A percentile compares a stretch with the other conserved stretches of the same genome.
These are phyloP conservation scores for Cyclargus thomasi DNA, from an alignment of 1,140 invertebrate species.

Conservation along the genomic window DNA sequence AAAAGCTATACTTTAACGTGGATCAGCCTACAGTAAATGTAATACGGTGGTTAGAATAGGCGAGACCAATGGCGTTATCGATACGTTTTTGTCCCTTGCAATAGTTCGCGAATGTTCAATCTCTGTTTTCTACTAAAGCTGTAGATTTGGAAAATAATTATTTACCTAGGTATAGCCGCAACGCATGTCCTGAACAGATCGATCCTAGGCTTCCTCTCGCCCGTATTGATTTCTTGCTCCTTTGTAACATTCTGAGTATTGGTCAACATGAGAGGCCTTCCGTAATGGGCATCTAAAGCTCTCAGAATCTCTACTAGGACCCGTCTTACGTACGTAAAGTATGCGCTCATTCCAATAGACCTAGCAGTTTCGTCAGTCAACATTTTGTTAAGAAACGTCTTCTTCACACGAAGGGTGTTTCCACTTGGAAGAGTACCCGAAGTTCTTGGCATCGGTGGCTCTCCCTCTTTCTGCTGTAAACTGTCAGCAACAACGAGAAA, in stretches of 20 bases:
- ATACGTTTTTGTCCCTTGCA: neutral
- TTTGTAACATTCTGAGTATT: slow-evolving; percentile 97
- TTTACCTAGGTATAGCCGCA: slow-evolving; percentile 91
- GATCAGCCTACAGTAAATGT: no score
- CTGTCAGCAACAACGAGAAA: slow-evolving; percentile 99
- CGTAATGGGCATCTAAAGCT: slow-evolving; percentile 97
- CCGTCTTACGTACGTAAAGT: slow-evolving; percentile 95
- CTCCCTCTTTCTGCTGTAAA: slow-evolving; percentile 98
- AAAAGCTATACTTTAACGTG: no score
- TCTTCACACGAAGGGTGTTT: slow-evolving; percentile 95
- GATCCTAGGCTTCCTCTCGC: slow-evolving; percentile 98
- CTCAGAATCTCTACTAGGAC: slow-evolving; percentile 97
- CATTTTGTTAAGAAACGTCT: slow-evolving; percentile 97
- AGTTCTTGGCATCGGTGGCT: slow-evolving; percentile 97
- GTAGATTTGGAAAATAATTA: no score
- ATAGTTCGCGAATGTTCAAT: no score
- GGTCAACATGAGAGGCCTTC: slow-evolving; percentile 95
- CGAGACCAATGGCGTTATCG: no score
- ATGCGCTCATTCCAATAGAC: slow-evolving; percentile 96
- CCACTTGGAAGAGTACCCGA: slow-evolving; percentile 95
- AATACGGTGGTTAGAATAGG: no score
- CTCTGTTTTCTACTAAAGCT: no score
- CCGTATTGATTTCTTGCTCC: slow-evolving; percentile 96
- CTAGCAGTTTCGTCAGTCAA: slow-evolving; percentile 95
- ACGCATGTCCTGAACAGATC: slow-evolving; percentile 98